Base-by-base conservation (phyloP, 1,140 invertebrate genomes). In the Drosophila takahashii region DNA sequence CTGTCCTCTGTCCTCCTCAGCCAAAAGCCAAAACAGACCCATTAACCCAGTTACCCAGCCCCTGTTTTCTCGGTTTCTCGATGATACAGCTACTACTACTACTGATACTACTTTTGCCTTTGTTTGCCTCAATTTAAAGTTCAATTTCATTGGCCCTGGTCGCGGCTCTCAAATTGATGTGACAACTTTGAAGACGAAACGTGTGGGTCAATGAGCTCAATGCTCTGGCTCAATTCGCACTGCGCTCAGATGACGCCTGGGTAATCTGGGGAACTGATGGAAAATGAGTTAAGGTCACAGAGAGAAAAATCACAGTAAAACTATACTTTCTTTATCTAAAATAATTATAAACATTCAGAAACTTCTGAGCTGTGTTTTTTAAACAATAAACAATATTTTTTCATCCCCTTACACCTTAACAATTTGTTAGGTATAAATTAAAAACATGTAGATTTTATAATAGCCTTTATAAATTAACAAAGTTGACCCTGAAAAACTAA, bases 41-140 rank as follows among this genome's bases (percentile, higher is more conserved):
- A 89, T 89, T 89, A 89, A 89, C 84, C 84, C 69, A 89, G 67
- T 89, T 89, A 78, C 58, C 72, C 81, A 37, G 16, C 54, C 53
- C 52, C 41, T 41, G 45, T 36, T 18, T 18, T n/a, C 58, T 27
- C 18, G 59, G 42, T 15, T 3, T 22, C 22, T 22, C 45, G 29
- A 58, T 64, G 71, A 56, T 45, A 22, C 42, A 22, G n/a, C 3
- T 3, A 22, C 22, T 22, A 22, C 22, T 15, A 16, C 41, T 41
- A 10, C 47, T 29, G 10, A 34, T 36, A 16, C 50, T 53, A 22
- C 27, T 41, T 22, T 48, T 61, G 71, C 48, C 81, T 84, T 80
- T 90, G 83, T 89, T 87, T 79, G 83, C 52, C 84, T 89, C 77
- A 89, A 89, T 89, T 89, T 89, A 89, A 89, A 89, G 84, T 89